A percentile compares a stretch with the other conserved stretches of the same genome.
Conservation (phyloP, 2,113 vertebrate genomes). For the Myanophis thanlyinensis region DNA sequence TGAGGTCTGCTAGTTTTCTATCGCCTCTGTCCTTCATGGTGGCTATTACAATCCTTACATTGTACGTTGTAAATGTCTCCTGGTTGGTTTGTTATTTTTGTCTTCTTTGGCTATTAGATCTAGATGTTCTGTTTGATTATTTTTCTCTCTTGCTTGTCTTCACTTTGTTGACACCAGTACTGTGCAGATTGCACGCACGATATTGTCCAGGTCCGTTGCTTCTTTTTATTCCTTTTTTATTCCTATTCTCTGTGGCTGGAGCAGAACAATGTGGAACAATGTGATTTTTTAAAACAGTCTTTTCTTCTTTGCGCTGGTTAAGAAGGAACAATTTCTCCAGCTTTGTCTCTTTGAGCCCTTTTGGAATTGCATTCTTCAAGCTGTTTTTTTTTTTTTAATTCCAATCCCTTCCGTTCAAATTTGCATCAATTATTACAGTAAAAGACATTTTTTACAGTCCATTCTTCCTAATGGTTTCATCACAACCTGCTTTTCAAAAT, state of each 20-base stretch:
- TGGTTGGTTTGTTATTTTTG: background rate
- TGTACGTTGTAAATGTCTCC: background rate
- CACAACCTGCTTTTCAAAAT: background rate
- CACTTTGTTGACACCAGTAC: too few relatives aligned
- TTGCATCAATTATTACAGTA: too few relatives aligned
- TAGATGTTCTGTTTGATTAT: background rate
- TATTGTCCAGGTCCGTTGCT: too few relatives aligned
- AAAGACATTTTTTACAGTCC: too few relatives aligned
- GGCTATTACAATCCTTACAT: background rate
- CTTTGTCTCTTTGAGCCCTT: background rate
- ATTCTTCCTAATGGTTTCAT: background rate
- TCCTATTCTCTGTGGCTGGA: background rate
- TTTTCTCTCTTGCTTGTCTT: background rate
- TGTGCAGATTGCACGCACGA: too few relatives aligned
- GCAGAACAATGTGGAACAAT: background rate
- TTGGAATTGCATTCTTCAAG: background rate
- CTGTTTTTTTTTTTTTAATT: background rate
- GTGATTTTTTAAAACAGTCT: background rate
- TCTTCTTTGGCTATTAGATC: background rate
- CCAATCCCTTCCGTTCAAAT: background rate
- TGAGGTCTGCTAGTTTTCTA: background rate
- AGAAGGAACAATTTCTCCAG: background rate
- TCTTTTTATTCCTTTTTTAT: too few relatives aligned
- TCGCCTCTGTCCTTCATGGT: background rate
- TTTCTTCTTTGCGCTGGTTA: too few relatives aligned